Base-by-base conservation (phyloP, 1,140 invertebrate species). In the Danaus plexippus region DNA sequence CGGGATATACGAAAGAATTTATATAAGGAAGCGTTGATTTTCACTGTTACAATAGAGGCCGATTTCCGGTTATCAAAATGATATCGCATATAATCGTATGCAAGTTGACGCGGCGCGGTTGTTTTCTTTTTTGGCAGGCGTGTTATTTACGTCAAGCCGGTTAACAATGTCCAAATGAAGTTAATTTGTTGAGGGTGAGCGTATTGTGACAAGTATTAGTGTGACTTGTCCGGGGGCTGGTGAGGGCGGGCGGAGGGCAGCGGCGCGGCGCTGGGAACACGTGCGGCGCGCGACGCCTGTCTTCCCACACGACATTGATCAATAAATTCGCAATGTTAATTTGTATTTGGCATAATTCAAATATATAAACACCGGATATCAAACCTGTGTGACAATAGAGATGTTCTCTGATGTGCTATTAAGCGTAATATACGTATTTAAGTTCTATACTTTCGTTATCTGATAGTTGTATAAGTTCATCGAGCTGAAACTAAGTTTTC, bases 81-180 rank as follows among this genome's bases (percentile, higher is more conserved):
- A 15, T 15, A 15, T 15, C 15, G 15, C 15, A 15, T 15, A 15
- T 15, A 15, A 15, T 15, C 15, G 15, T 15, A 15, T 15, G 15
- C 3, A 15, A 15, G 15, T 15, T 15, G 15, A 15, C 15, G 15
- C 7, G 22, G 7, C 4, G 22, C 22, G 22, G 22, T 32, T 57
- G 61, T 64, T 67, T 15, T 3, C 15, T 51, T 10, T 54, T 45
- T 52, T 54, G 46, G 62, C 59, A 59, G 59, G 1, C 22, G 68
- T 67, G 66, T 76, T 77, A 71, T 79, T 73, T 74, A 66, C 67
- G 69, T 73, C 62, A 59, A 69, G 65, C 56, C 64, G 60, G 55
- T 54, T 76, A 72, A 78, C 71, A 70, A 75, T 72, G 67, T 61
- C 69, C 66, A 76, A 84, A 84, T 79, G 66, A 85, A 77, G 79